Base-by-base conservation (phyloP, 2,797 vertebrate genomes). In the Danio aesculapii region DNA sequence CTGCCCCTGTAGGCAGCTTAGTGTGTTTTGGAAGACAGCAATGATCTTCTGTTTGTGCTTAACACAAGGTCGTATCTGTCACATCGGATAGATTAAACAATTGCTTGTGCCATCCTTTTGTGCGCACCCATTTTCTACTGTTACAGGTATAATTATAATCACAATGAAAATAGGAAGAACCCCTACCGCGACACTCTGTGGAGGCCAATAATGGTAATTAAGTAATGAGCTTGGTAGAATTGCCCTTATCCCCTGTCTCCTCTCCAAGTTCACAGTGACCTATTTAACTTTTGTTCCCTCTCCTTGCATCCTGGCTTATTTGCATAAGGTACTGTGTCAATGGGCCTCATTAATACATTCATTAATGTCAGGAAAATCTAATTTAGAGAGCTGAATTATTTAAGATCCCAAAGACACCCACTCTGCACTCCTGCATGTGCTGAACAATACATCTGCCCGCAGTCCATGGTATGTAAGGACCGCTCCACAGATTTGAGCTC, bases 341-440 rank as follows among this genome's bases (percentile, higher is more conserved):
- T 86, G 82, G 87, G 81, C 81, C 87, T 88, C 89, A 90, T 88
- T 90, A 90, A 90, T 88, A 86, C 85, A 88, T 87, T 84, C 87
- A 90, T 90, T 89, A 88, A 88, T 85, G 85, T 86, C 84, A 87
- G 79, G 81, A 75, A 89, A 88, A 90, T 88, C 84, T 87, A 78
- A 88, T 88, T 90, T 90, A 81, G 84, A 83, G 69, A 80, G 61
- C 75, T 90, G 84, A 88, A 90, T 90, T 87, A 88, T 90, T 90
- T 86, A 88, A 85, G 87, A 75, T 82, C 72, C 75, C 79, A 69
- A 72, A 83, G 79, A 87, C 86, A 87, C 84, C 86, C 87, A 79
- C 86, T 72, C 59, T 75, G 67, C 46, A 69, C 75, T 79, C 83
- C 75, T 47, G 72, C 14, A 5, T 63, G 21, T 17, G 14, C 58